phyloP scores from a whole-genome alignment of 2,797 vertebrate species.

The Anguilla marmorata region DNA sequence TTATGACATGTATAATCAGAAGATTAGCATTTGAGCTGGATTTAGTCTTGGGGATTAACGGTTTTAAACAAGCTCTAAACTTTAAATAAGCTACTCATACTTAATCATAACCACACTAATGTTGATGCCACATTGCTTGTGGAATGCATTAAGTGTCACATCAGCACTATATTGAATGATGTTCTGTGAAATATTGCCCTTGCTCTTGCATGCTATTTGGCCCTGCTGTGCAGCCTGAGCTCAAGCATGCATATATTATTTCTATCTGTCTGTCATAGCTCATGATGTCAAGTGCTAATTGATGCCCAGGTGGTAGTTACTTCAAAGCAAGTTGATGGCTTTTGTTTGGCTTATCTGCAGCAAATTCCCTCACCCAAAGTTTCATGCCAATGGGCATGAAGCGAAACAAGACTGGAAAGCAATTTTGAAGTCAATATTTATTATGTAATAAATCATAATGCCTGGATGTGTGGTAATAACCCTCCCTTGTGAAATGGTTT shows the following conservation, averaged over 20 bases:
- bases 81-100: background rate
- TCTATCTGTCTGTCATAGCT: background rate
- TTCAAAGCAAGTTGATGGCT: background rate
- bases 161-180: background rate
- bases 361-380: background rate
- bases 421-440: constrained; percentile 6
- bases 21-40: background rate
- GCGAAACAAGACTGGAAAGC: background rate
- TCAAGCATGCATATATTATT: background rate
- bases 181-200: background rate
- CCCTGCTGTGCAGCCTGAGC: background rate
- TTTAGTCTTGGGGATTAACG: background rate
- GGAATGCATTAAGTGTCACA: background rate
- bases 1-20: background rate
- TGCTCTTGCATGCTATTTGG: background rate
- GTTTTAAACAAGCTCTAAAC: background rate
- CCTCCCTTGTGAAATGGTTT: background rate
- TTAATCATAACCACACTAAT: background rate
- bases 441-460: background rate
- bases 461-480: background rate
- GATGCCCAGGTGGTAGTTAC: background rate
- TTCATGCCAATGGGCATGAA: constrained; percentile 1
- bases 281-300: constrained; percentile 1
- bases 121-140: background rate
- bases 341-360: background rate